Evolutionary conservation across 2,113 vertebrate genomes (phyloP).

Genomic region (Scolopax mira): DNA sequence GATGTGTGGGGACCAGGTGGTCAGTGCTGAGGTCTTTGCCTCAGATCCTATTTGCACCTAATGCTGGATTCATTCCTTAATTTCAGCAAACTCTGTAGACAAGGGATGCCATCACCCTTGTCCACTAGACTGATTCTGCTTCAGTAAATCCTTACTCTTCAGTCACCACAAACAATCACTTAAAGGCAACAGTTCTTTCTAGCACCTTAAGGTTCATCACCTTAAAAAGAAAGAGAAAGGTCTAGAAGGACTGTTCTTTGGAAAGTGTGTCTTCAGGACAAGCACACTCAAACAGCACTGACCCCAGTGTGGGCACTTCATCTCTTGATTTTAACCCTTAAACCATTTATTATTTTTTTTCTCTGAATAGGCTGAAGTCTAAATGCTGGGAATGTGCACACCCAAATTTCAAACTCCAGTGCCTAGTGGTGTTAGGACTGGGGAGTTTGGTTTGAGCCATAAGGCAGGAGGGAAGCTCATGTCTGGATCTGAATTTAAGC

Average conservation of each 20-base stretch:
- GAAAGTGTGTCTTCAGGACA: neutral
- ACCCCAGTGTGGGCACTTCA: neutral
- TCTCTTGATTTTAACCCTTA: neutral
- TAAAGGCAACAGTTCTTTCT: neutral
- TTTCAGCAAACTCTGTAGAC: neutral
- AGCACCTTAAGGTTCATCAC: neutral
- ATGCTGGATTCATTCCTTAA: neutral
- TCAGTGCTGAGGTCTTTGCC: neutral
- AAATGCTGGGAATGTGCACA: neutral
- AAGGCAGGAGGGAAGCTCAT: neutral
- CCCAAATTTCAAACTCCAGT: neutral
- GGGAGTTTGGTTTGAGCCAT: neutral
- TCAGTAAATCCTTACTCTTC: neutral
- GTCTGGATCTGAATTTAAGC: neutral
- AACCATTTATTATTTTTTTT: neutral
- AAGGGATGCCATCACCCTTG: neutral
- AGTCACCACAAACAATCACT: neutral
- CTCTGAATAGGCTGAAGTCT: too few relatives aligned
- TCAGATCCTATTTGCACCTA: neutral
- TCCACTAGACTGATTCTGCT: neutral
- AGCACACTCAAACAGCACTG: neutral
- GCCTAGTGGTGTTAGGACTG: neutral
- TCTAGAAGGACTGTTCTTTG: neutral
- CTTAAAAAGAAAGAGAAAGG: neutral
- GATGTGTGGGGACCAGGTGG: neutral